Conservation (phyloP, 2,888 invertebrate genomes). For the Aporophyla nigra region DNA sequence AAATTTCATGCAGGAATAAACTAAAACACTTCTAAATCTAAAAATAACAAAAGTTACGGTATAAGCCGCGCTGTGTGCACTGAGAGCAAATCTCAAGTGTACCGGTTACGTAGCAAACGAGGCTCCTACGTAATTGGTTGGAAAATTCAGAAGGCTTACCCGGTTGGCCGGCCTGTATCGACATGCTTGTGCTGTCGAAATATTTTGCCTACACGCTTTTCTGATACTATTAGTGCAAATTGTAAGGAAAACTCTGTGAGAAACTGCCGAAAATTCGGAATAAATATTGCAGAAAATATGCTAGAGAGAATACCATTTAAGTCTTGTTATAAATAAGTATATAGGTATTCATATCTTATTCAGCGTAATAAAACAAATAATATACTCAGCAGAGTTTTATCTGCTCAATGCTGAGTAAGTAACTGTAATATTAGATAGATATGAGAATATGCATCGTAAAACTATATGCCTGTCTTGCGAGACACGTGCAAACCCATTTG, state of each 20-base stretch:
- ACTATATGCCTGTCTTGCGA: background rate
- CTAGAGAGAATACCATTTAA: background rate
- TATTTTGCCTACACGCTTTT: constrained; percentile 37
- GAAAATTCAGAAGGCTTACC: constrained; percentile 69
- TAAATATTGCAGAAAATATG: background rate
- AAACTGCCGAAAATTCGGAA: background rate
- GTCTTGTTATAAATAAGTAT: background rate
- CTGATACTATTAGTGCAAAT: constrained; percentile 31
- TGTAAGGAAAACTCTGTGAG: constrained; percentile 6
- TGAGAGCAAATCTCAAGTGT: constrained; percentile 61
- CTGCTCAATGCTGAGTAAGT: background rate
- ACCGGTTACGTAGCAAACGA: constrained; percentile 68
- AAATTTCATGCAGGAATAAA: constrained; percentile 15
- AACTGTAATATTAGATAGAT: background rate
- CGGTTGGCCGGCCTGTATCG: constrained; percentile 41
- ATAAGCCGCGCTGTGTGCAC: constrained; percentile 44
- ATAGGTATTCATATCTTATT: background rate
- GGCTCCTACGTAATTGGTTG: constrained; percentile 75
- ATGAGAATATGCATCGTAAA: constrained; percentile 29
- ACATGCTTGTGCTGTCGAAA: constrained; percentile 31
- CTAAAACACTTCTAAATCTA: constrained; percentile 8
- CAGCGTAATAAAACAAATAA: background rate
- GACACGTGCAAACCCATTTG: background rate
- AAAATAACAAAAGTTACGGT: constrained; percentile 13
- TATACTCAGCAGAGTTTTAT: constrained; percentile 4